Base-by-base conservation (phyloP, 2,113 vertebrate species). In the Tetrax tetrax region DNA sequence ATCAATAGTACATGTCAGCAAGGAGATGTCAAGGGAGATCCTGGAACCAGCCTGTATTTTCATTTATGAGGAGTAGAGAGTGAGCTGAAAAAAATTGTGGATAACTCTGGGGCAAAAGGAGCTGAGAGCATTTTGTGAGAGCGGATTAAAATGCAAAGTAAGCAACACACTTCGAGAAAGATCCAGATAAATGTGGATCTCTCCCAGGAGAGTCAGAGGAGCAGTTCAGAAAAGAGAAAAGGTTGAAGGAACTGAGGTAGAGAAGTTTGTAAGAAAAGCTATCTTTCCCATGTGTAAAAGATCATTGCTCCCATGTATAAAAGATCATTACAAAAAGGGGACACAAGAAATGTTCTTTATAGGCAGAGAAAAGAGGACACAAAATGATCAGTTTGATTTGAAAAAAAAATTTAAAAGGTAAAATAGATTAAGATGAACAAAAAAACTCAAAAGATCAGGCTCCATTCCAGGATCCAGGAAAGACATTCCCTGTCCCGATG, bases 1-100 rank as follows among this genome's bases (percentile, higher is more conserved):
- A 91, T 94, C 94, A 83, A 96, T 64, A 95, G 83, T 50, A 60
- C 76, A 92, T 94, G 89, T 96, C 91, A 95, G 69, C 43, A 2
- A 91, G 53, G 56, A 92, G 72, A 68, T 76, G 57, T 93, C 87
- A 59, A 60, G 69, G 90, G 93, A 91, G 31, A 91, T 38, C 38
- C 77, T 84, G 83, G 83, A 89, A 89, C 77, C 74, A 95, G 91
- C 54, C 80, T 95, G 65, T 60, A 83, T 91, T 94, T 94, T 89
- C 82, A 91, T 89, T 95, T 85, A 87, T 43, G 61, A 94, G 69
- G 71, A 93, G 27, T 6, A 61, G 48, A 41, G 45, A 96, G 65
- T 14, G 23, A 86, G 41, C n/a, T 76, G 41, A 43, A 79, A 87
- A 87, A 76, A 57, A 7, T 25, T 37, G 57, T 54, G 69, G 77